Percentiles rank a stretch among this genome's conserved stretches.
Evolutionary conservation across 2,797 vertebrate genomes (phyloP).

Genomic region (Anableps anableps): DNA sequence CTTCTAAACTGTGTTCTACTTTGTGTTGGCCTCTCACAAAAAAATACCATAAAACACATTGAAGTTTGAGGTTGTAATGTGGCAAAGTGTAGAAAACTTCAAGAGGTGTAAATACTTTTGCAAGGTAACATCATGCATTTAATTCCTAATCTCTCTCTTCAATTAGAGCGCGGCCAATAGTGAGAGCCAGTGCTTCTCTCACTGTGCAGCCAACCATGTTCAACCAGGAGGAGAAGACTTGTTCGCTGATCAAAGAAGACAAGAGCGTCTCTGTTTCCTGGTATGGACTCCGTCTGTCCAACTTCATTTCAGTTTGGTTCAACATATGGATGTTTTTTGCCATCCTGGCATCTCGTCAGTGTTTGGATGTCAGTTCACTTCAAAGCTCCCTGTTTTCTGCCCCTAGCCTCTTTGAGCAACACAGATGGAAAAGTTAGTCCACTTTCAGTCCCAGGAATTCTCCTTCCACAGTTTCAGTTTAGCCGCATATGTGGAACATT

Average conservation of each 20-base stretch:
- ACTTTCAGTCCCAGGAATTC: conserved; percentile 26
- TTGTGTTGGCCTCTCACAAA: too few relatives aligned
- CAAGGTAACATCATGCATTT: neutral
- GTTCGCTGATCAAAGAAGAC: conserved; percentile 71
- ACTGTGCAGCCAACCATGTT: conserved; percentile 88
- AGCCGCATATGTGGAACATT: conserved; percentile 43
- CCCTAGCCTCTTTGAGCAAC: conserved; percentile 28
- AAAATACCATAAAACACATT: too few relatives aligned
- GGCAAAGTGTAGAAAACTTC: too few relatives aligned
- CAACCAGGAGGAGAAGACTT: conserved; percentile 91
- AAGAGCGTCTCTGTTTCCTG: conserved; percentile 84
- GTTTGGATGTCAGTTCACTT: too few relatives aligned
- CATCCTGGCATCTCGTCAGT: conserved; percentile 2
- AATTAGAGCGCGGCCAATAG: conserved; percentile 89
- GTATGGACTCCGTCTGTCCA: conserved; percentile 70
- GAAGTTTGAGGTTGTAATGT: too few relatives aligned
- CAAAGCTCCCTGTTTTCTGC: conserved; percentile 60
- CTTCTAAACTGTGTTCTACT: neutral
- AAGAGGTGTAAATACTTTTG: neutral
- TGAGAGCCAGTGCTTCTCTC: conserved; percentile 85
- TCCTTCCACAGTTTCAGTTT: conserved; percentile 42
- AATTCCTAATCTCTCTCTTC: conserved; percentile 17
- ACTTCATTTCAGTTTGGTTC: neutral
- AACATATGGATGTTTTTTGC: neutral
- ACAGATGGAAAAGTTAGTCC: neutral